phyloP scores from a whole-genome alignment of 2,797 vertebrate species.

The Setipinna tenuifilis region DNA sequence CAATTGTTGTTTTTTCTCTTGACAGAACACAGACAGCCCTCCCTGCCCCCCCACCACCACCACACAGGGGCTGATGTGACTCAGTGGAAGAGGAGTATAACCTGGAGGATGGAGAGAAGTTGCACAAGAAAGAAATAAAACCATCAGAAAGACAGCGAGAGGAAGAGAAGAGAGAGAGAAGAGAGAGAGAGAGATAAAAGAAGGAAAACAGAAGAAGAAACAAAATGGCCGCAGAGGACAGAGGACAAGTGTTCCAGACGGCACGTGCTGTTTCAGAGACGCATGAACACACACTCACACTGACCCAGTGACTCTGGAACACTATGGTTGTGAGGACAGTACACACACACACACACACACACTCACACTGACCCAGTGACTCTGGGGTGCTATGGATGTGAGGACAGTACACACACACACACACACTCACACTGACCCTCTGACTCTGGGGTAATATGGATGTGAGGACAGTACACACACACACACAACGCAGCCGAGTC shows the following conservation, averaged over 20 bases:
- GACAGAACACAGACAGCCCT: too few relatives aligned
- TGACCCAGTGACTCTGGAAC: too few relatives aligned
- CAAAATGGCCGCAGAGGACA: conserved; percentile 30
- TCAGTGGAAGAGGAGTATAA: background rate
- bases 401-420: background rate
- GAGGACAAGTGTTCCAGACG: background rate
- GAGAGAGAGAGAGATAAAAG: conserved; percentile 29
- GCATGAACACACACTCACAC: too few relatives aligned
- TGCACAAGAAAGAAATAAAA: background rate
- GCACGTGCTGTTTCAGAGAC: background rate
- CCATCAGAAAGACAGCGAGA: background rate
- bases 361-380: too few relatives aligned
- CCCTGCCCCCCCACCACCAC: background rate
- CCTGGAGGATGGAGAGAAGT: background rate
- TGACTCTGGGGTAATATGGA: too few relatives aligned
- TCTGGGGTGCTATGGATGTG: too few relatives aligned
- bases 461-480: background rate
- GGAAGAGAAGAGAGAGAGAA: conserved; percentile 16
- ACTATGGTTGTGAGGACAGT: too few relatives aligned
- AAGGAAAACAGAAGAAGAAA: conserved; percentile 32
- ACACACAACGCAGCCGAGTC: background rate
- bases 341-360: conserved; percentile 3
- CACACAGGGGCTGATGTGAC: background rate
- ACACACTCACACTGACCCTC: too few relatives aligned
- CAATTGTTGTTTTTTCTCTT: too few relatives aligned